A percentile compares a stretch with the other conserved stretches of the same genome.
Evolutionary conservation across 1,140 invertebrate genomes (phyloP).

Genomic region (Drosophila repletoides): DNA sequence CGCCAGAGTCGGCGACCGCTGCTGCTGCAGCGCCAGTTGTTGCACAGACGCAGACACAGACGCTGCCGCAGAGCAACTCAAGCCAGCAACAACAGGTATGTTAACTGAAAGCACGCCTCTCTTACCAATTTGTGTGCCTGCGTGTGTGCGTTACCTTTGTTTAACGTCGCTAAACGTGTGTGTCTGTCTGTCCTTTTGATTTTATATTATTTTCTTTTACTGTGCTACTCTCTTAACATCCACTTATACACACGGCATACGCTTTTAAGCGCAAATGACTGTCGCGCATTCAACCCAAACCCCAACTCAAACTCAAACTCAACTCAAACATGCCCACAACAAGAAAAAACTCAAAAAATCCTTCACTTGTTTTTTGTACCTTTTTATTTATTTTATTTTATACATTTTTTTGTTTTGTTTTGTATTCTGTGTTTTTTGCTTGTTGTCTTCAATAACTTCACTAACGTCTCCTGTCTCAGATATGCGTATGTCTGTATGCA

Average conservation of each 20-base stretch:
- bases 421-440: conserved; percentile 25
- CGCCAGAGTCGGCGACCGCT: conserved; percentile 14
- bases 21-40: conserved; percentile 3
- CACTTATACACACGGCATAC: conserved; percentile 19
- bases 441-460: conserved; percentile 33
- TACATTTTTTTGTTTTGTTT: conserved; percentile 23
- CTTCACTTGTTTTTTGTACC: conserved; percentile 30
- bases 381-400: conserved; percentile 27
- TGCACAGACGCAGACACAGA: conserved; percentile 24
- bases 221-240: conserved; percentile 43
- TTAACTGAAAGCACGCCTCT: conserved; percentile 61
- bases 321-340: too few species aligned
- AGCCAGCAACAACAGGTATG: conserved; percentile 74
- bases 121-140: conserved; percentile 23
- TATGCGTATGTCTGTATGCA: conserved; percentile 9
- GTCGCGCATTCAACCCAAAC: conserved; percentile 39
- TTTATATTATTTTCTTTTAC: too few species aligned
- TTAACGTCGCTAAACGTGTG: conserved; percentile 31
- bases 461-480: conserved; percentile 37
- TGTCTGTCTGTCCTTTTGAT: conserved; percentile 54
- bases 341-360: conserved; percentile 17
- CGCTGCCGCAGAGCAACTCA: conserved; percentile 44
- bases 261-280: conserved; percentile 19
- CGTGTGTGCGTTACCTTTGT: conserved; percentile 10
- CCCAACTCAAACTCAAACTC: not conserved